Percentiles rank a stretch among this genome's conserved stretches.
Conservation (phyloP, 23 tunicate species). For the Diplosoma virens region DNA sequence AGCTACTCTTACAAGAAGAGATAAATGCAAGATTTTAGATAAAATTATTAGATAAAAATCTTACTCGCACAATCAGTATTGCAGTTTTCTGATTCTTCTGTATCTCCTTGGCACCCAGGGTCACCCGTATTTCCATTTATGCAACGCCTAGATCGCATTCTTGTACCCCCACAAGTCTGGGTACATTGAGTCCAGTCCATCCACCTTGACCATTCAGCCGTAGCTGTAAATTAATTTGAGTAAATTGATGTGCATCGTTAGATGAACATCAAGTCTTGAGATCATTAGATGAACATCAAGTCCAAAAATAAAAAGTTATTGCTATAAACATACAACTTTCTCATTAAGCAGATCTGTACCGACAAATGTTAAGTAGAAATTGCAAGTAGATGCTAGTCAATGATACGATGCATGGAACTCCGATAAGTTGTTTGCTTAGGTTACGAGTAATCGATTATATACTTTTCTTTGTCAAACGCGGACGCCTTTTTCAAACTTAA, state of each 20-base stretch:
- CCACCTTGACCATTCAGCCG: slow-evolving; percentile 32
- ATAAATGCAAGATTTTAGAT: too few relatives aligned
- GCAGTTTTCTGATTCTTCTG: slow-evolving; percentile 19
- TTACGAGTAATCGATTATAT: too few relatives aligned
- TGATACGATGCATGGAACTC: background rate
- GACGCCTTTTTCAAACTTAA: too few relatives aligned
- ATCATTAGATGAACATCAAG: background rate
- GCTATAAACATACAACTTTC: too few relatives aligned
- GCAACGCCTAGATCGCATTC: slow-evolving; percentile 18
- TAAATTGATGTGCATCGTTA: background rate
- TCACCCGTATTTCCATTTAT: slow-evolving; percentile 26
- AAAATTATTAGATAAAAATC: too few relatives aligned
- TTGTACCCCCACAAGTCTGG: slow-evolving; percentile 26
- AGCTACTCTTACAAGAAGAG: too few relatives aligned
- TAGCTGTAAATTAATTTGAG: background rate
- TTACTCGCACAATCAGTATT: too few relatives aligned
- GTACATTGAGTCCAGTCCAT: slow-evolving; percentile 32
- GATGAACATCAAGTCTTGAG: background rate
- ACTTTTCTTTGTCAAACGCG: too few relatives aligned
- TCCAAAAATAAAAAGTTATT: too few relatives aligned
- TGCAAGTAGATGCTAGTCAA: background rate
- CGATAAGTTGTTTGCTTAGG: background rate
- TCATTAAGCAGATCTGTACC: too few relatives aligned
- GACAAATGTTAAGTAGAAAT: background rate
- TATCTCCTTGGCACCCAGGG: slow-evolving; percentile 29